Evolutionary conservation across 2,113 vertebrate species (phyloP), one percentile per base, ranked within the genome.

Genomic region (Vulpes vulpes): DNA sequence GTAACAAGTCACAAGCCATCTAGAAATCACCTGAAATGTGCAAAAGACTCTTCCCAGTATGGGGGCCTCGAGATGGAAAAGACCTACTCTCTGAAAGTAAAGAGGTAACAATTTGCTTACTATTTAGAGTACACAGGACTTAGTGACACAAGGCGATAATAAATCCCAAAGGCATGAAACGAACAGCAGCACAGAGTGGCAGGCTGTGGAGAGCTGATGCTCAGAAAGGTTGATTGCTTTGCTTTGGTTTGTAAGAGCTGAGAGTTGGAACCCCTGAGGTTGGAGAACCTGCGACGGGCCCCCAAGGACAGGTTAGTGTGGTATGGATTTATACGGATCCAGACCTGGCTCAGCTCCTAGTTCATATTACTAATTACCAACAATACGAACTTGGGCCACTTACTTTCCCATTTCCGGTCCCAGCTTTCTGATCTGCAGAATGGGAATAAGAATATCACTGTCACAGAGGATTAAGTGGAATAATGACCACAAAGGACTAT

Each of bases 391-490:
- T 55, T 74, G 69, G 51, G 62, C 59, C 38, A 38, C n/a, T 79
- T 51, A 55, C 25, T 88, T 92, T 73, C 27, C n/a, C 8, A 17
- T 27, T 51, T 38, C 65, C 51, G 16, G 64, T 27, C 22, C 27
- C 57, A 59, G 30, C 80, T 60, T 97, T 76, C 81, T 93, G 32
- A 81, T 55, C 67, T 83, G 60, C 64, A 74, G 91, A 97, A 82
- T 76, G 60, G 82, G 79, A 76, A 35, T 57, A 57, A 62, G 62
- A 57, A 16, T 35, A 53, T 83, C 38, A 86, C 3, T 38, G 38
- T 92, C 30, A 83, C 32, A 65, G 35, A 83, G 35, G 65, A 76
- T 81, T 86, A 95, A 89, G 69, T 85, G 19, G 9, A 43, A 80
- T 91, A 65, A 89, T 85, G 38, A 86, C 76, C 80, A 5, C 32